Evolutionary conservation across 1,140 invertebrate genomes (phyloP), one percentile per base, ranked within the genome.

Genomic region (Danaus melanippus): DNA sequence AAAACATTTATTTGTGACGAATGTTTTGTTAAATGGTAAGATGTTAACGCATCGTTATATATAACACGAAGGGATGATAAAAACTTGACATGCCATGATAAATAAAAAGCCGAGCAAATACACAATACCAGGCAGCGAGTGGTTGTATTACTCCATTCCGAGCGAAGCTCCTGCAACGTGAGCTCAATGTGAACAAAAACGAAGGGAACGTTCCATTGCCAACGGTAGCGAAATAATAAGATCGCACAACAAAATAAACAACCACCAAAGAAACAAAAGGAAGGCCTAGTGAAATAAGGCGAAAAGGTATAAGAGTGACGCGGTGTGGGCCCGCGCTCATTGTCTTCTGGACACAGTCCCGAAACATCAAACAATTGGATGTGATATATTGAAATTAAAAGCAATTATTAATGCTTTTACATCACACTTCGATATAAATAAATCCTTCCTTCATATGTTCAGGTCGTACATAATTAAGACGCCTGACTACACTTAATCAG

Each of bases 191-290:
- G 78, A 75, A 66, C 79, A 85, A 85, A 85, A 85, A 85, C 72
- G 68, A 75, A 69, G 62, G 64, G 65, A 68, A 62, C 66, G 62
- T 64, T 62, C 71, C 78, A 71, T 70, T 69, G 78, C 74, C 74
- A 76, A 82, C 82, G 77, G 80, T 84, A 84, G 82, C 82, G 69
- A 85, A 83, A 86, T 86, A 86, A 86, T 86, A 86, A 86, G 82
- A 86, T 83, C 78, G 75, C 75, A 73, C 79, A 79, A 81, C 79
- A 85, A 83, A 85, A 85, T 86, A 85, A 85, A 85, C 74, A 83
- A 82, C 69, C 74, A 72, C 69, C 62, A 74, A 74, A 72, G 79
- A 79, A 79, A 84, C 79, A 86, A 86, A 86, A 84, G 79, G 74
- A 76, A 71, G 71, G 73, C 21, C 74, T 78, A 71, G 74, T 71